Evolutionary conservation across 2,113 vertebrate genomes (phyloP).

Genomic region (Pristiophorus japonicus): DNA sequence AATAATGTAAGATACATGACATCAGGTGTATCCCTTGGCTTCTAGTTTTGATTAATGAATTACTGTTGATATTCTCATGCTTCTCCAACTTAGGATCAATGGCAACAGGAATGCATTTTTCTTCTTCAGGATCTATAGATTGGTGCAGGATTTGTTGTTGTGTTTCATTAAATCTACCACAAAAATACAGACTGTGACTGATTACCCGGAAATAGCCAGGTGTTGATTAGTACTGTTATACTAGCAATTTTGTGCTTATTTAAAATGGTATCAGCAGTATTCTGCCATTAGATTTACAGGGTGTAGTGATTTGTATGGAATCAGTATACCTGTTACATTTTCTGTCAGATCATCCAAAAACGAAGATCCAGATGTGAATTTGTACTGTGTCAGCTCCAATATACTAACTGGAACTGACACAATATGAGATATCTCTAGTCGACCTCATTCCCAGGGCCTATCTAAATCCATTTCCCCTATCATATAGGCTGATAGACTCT

Average conservation of each 20-base stretch:
- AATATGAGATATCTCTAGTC: not conserved
- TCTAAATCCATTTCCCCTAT: not conserved
- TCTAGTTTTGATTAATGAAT: constrained; percentile 9
- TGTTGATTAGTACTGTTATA: not conserved
- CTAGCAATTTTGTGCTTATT: not conserved
- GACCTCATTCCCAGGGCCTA: not conserved
- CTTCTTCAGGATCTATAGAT: not conserved
- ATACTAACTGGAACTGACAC: not conserved
- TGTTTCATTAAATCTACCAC: not conserved
- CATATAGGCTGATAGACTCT: not conserved
- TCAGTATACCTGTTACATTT: not conserved
- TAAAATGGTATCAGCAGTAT: not conserved
- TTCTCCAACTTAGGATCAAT: not conserved
- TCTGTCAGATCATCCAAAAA: not conserved
- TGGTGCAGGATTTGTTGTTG: not conserved
- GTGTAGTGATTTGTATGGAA: not conserved
- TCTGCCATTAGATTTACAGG: not conserved
- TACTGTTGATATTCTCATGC: not conserved
- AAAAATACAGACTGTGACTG: not conserved
- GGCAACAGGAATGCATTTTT: not conserved
- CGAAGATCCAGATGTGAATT: not conserved
- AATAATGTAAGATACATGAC: too few relatives aligned
- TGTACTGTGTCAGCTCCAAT: not conserved
- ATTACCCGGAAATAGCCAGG: not conserved
- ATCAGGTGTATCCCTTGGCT: not conserved